These are phyloP conservation scores for Drosophila birchii DNA, from an alignment of 2,888 invertebrate genomes.

Conservation along the genomic window DNA sequence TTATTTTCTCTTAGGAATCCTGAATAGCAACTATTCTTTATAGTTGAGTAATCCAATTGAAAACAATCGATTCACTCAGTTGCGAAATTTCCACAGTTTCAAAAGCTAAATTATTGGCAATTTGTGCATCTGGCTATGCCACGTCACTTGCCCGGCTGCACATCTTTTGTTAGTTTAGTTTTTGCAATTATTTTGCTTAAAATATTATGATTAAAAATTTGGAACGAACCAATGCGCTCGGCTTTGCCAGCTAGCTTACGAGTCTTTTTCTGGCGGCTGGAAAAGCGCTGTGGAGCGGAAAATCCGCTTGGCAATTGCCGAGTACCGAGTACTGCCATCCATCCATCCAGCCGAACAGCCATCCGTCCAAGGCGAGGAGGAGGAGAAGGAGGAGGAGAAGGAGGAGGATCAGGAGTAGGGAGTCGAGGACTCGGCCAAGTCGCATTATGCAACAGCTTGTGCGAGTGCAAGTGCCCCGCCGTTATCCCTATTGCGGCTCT, in stretches of 20 bases:
- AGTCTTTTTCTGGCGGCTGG: constrained; percentile 31
- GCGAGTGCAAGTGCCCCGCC: constrained; percentile 6
- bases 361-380: constrained; percentile 2
- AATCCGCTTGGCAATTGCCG: constrained; percentile 61
- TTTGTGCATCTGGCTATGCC: constrained; percentile 26
- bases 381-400: neutral
- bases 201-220: constrained; percentile 47
- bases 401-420: too few species aligned
- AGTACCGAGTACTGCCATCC: constrained; percentile 4
- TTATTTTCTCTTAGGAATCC: neutral
- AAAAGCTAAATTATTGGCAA: constrained; percentile 36
- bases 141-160: constrained; percentile 29
- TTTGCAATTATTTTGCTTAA: constrained; percentile 58
- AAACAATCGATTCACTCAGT: constrained; percentile 46
- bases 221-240: constrained; percentile 29
- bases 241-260: neutral
- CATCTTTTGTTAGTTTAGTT: constrained; percentile 34
- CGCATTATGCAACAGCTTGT: constrained; percentile 59
- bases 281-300: constrained; percentile 49
- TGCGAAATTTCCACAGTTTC: constrained; percentile 39
- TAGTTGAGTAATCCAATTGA: constrained; percentile 35
- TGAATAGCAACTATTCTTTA: neutral
- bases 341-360: constrained; percentile 15
- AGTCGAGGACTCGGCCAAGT: constrained; percentile 17
- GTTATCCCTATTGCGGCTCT: constrained; percentile 21